Evolutionary conservation across 2,888 invertebrate species (phyloP), one percentile per base, ranked within the genome.

Genomic region (Hedya salicella): DNA sequence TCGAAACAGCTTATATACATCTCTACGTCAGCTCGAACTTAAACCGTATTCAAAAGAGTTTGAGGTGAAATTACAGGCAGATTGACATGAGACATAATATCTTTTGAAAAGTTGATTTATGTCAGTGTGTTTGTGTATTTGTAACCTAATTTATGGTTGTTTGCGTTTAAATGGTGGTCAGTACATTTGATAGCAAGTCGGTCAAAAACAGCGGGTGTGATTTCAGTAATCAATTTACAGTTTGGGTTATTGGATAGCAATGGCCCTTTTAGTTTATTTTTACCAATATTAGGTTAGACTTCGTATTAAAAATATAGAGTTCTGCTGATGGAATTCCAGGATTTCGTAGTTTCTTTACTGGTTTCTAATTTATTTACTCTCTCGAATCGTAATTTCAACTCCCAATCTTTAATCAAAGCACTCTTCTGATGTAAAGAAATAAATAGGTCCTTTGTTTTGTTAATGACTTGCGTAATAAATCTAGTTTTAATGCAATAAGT

Each of bases 401-500:
- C 54, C 30, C 44, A 19, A 56, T 67, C 21, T 62, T 62, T 39
- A 62, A 57, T 56, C 30, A 50, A 59, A 48, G 48, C 39, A 46
- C 40, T 54, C 39, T 13, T 50, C 50, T 19, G 21, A 36, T 53
- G 19, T 39, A 39, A 63, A 46, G 21, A 49, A 68, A 50, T 64
- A 56, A 53, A 61, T n/a, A 52, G 49, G 25, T 60, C 61, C 42
- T 62, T 66, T 66, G 62, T 66, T 40, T 21, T 21, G 14, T 13
- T 44, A 62, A 54, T 66, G 57, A 36, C 21, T 50, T 63, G 19
- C 30, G 42, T 59, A 54, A 66, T 68, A 68, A 66, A 64, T 57
- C 57, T 73, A 73, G 72, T 72, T 69, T 25, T 72, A 75, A 76
- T 69, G 76, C 75, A 77, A 70, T 71, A 73, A 75, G 70, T 68